phyloP scores from a whole-genome alignment of 1,140 invertebrate genomes.

The Parapsyche elsis region DNA sequence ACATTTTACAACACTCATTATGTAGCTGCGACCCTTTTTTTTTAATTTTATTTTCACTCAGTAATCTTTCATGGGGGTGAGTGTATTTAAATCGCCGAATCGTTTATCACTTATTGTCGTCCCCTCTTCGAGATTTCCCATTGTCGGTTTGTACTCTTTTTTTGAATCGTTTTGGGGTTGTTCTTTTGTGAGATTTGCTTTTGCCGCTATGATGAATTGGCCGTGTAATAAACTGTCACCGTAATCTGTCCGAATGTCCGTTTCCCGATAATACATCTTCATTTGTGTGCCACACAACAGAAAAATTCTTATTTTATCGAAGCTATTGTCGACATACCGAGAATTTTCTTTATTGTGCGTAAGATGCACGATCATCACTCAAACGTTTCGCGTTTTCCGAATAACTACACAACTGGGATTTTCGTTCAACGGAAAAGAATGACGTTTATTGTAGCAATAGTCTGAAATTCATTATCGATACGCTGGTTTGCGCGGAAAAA shows the following conservation, averaged over 20 bases:
- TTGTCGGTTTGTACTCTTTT: too few species aligned
- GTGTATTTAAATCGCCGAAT: background rate
- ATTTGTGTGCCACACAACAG: constrained; percentile 4
- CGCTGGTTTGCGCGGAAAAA: background rate
- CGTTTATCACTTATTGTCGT: background rate
- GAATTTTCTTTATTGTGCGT: constrained; percentile 7
- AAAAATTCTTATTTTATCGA: background rate
- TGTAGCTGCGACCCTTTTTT: background rate
- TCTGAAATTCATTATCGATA: background rate
- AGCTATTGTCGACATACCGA: background rate
- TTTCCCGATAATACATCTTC: constrained; percentile 13
- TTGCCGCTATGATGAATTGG: constrained; percentile 10
- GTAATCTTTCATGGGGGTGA: background rate
- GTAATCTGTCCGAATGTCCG: constrained; percentile 17
- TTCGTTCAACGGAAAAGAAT: background rate
- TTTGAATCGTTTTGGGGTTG: too few species aligned
- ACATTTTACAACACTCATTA: constrained; percentile 23
- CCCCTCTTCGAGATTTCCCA: too few species aligned
- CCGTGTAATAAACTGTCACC: constrained; percentile 22
- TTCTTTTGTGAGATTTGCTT: too few species aligned
- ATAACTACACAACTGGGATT: background rate
- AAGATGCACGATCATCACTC: background rate
- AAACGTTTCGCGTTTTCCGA: background rate
- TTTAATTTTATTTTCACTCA: background rate
- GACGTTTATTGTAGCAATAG: too few species aligned